Evolutionary conservation across 1,140 invertebrate species (phyloP), one percentile per base, ranked within the genome.

Genomic region (Holotrichia oblita): DNA sequence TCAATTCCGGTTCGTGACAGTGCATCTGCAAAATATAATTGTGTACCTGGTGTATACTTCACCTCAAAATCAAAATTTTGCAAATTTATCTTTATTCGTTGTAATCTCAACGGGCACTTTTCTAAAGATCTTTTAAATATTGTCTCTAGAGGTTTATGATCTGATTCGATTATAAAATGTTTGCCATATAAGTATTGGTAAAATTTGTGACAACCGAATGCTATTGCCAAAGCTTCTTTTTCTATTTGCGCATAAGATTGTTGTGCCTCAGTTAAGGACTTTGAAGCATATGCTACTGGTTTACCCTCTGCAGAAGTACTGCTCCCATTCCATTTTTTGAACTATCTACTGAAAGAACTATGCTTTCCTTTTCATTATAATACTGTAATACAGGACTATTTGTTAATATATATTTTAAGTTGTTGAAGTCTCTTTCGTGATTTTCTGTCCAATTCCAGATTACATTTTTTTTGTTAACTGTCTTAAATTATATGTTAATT

Each of bases 101-200:
- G 87, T 17, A 88, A 76, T 80, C 85, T 80, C 1, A 80, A 78
- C 34, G 88, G 85, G 34, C 84, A 84, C 79, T 85, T 83, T 27
- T 84, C 79, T 34, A 89, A 59, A 10, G 84, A 80, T 81, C 88
- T 88, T 20, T 84, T 84, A 34, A 87, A 86, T 48, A 89, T 85
- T 42, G 76, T 76, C 12, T 83, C 80, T 24, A 88, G 34, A 6
- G 76, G 55, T 69, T 77, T 69, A 34, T 77, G 76, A 40, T 77
- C 76, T n/a, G 34, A 72, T 82, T 88, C 84, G 7, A 87, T 83
- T 10, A 84, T 79, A 42, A 81, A 74, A 1, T 77, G 48, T 76
- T 81, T 74, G 6, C 82, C 83, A 72, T 80, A 82, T 0, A 84
- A 40, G 78, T 81, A 85, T 41, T 83, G 79, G 73, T 81, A 73